These are phyloP conservation scores for Sitobion miscanthi DNA, from an alignment of 1,140 invertebrate genomes.

Conservation along the genomic window DNA sequence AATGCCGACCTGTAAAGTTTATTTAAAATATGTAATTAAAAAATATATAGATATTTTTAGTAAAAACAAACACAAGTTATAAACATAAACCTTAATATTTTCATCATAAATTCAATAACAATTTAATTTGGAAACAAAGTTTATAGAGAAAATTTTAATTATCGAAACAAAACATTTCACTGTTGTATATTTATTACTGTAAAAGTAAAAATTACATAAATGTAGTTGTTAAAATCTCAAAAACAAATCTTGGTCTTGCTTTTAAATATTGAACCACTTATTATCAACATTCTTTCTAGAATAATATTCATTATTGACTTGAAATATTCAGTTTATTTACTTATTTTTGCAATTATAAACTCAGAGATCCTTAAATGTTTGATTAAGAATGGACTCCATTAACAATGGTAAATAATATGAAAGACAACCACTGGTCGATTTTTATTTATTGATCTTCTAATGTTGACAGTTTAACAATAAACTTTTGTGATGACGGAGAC, in stretches of 20 bases:
- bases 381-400: neutral
- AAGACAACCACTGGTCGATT: neutral
- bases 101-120: neutral
- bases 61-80: neutral
- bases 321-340: neutral
- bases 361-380: neutral
- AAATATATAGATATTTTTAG: neutral
- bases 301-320: neutral
- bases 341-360: neutral
- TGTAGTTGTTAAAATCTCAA: too few relatives aligned
- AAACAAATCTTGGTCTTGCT: too few relatives aligned
- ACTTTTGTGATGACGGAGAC: neutral
- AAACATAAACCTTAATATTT: neutral
- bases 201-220: too few relatives aligned
- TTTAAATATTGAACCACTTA: too few relatives aligned
- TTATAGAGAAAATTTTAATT: neutral
- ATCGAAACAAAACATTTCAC: neutral
- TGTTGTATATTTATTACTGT: neutral
- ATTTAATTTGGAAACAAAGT: neutral
- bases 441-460: neutral
- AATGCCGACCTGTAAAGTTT: conserved; percentile 79
- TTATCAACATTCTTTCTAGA: neutral
- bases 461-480: neutral
- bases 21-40: neutral
- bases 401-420: neutral